Evolutionary conservation across 1,140 invertebrate genomes (phyloP).

Genomic region (Bombus huntii): DNA sequence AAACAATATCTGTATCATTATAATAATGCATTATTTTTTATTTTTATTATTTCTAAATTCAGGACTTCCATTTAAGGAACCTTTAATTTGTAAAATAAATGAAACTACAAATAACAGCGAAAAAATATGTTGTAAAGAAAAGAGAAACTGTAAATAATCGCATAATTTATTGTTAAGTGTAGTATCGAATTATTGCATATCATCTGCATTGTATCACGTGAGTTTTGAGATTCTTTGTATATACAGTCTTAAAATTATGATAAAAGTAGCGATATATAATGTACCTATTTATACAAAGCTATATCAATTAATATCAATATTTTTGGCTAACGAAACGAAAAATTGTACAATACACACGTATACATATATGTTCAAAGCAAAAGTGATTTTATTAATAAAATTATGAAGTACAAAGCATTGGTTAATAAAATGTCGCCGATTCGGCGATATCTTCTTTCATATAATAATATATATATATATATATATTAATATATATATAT

Average conservation of each 20-base stretch:
- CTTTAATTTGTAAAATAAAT: neutral
- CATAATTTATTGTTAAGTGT: slow-evolving; percentile 28
- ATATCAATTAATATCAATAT: neutral
- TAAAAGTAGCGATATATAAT: neutral
- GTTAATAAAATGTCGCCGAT: slow-evolving; percentile 57
- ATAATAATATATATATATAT: too few relatives aligned
- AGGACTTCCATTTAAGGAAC: too few relatives aligned
- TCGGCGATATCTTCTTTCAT: slow-evolving; percentile 4
- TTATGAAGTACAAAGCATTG: slow-evolving; percentile 66
- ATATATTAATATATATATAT: neutral
- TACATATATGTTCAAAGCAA: slow-evolving; percentile 60
- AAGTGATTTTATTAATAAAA: slow-evolving; percentile 68
- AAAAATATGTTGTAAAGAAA: neutral
- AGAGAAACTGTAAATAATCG: slow-evolving; percentile 27
- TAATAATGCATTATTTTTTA: neutral
- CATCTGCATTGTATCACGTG: neutral
- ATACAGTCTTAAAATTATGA: slow-evolving; percentile 8
- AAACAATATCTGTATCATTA: neutral
- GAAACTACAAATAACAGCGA: neutral
- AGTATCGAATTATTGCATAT: neutral
- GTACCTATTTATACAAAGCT: slow-evolving; percentile 16
- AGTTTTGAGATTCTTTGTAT: slow-evolving; percentile 7
- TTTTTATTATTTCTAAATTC: neutral
- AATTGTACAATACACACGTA: slow-evolving; percentile 31
- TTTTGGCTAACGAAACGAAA: neutral